phyloP scores from a whole-genome alignment of 2,888 invertebrate species.

The Hydrotaea cyrtoneurina region DNA sequence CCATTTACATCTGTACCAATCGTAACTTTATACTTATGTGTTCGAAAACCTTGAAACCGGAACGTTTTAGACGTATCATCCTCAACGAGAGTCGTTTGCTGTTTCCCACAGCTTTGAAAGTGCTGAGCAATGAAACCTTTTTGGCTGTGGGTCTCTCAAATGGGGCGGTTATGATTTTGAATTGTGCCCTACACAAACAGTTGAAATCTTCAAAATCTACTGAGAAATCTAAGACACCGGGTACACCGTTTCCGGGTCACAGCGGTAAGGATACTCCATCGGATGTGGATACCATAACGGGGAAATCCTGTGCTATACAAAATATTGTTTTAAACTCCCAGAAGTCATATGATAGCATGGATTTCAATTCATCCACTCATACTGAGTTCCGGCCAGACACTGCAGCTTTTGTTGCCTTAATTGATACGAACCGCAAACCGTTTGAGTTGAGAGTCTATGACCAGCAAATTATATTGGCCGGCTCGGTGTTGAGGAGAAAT shows the following conservation, averaged over 20 bases:
- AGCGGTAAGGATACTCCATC: not conserved
- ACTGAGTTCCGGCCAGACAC: slow-evolving; percentile 73
- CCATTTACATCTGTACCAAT: slow-evolving; percentile 78
- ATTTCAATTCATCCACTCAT: slow-evolving; percentile 8
- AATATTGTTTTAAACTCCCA: slow-evolving; percentile 75
- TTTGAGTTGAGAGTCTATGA: slow-evolving; percentile 76
- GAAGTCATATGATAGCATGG: slow-evolving; percentile 47
- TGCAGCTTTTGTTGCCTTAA: slow-evolving; percentile 70
- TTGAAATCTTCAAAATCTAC: slow-evolving; percentile 46
- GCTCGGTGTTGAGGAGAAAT: slow-evolving; percentile 76
- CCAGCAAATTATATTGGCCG: slow-evolving; percentile 77
- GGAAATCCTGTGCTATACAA: slow-evolving; percentile 80
- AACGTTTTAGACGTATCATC: slow-evolving; percentile 75
- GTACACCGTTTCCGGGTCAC: slow-evolving; percentile 5
- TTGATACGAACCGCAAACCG: slow-evolving; percentile 73
- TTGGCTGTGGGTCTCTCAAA: slow-evolving; percentile 79
- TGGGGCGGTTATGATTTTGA: slow-evolving; percentile 78
- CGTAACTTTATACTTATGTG: slow-evolving; percentile 78
- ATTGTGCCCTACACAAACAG: slow-evolving; percentile 72
- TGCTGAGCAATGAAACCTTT: slow-evolving; percentile 76
- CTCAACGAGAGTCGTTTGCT: slow-evolving; percentile 77
- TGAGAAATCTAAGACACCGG: slow-evolving; percentile 16
- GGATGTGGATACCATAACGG: slow-evolving; percentile 70
- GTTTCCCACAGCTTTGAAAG: slow-evolving; percentile 77
- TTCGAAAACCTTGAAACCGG: slow-evolving; percentile 76